Evolutionary conservation across 2,113 vertebrate species (phyloP).

Genomic region (Phrynocephalus versicolor): DNA sequence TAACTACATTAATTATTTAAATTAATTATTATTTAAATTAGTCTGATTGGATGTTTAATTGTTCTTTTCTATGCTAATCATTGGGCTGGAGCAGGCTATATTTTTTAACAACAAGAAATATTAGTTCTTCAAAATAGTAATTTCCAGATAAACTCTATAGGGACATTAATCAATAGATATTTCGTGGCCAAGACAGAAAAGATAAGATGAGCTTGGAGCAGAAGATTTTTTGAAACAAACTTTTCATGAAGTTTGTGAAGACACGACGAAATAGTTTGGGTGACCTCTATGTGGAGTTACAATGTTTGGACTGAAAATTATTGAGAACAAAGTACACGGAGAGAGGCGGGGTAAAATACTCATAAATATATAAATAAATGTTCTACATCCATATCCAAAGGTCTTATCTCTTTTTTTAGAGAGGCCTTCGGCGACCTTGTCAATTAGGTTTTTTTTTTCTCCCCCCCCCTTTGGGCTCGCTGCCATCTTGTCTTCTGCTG

Average conservation of each 20-base stretch:
- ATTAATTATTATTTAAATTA: not conserved
- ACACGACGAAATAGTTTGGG: not conserved
- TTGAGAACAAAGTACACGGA: too few species aligned
- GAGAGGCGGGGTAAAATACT: too few species aligned
- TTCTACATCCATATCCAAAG: not conserved
- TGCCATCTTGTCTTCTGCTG: too few species aligned
- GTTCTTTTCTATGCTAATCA: not conserved
- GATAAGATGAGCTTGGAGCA: too few species aligned
- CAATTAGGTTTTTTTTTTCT: too few species aligned
- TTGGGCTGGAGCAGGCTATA: not conserved
- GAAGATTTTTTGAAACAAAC: not conserved
- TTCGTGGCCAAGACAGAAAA: not conserved
- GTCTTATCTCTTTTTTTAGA: too few species aligned
- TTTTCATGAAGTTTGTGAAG: too few species aligned
- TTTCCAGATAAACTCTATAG: not conserved
- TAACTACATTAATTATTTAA: too few species aligned
- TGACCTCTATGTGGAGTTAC: not conserved
- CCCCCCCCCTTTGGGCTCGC: too few species aligned
- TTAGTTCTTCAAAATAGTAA: not conserved
- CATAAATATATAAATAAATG: too few species aligned
- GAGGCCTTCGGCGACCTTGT: too few species aligned
- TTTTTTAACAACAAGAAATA: not conserved
- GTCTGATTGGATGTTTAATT: not conserved
- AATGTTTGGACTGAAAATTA: not conserved
- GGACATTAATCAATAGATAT: not conserved